phyloP scores from a whole-genome alignment of 2,888 invertebrate genomes.

The Xestia sexstrigata region DNA sequence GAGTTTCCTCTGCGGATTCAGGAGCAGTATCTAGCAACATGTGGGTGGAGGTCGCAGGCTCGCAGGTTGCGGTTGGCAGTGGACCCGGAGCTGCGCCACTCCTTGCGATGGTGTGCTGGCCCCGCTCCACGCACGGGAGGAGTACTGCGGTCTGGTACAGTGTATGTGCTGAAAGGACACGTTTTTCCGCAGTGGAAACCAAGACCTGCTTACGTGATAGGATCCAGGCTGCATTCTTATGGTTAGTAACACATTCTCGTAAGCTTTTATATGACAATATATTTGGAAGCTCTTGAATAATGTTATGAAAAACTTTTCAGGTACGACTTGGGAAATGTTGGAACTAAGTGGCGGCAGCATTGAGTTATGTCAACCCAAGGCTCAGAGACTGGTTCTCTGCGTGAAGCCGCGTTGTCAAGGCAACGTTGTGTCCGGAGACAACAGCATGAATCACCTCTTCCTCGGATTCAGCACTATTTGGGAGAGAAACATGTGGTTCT shows the following conservation, averaged over 20 bases:
- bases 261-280: not conserved
- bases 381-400: constrained; percentile 85
- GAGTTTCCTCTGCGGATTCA: constrained; percentile 92
- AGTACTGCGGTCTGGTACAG: constrained; percentile 85
- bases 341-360: constrained; percentile 86
- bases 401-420: constrained; percentile 85
- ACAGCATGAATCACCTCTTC: constrained; percentile 89
- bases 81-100: constrained; percentile 92
- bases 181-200: constrained; percentile 93
- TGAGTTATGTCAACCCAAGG: constrained; percentile 85
- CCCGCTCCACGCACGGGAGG: constrained; percentile 88
- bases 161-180: constrained; percentile 92
- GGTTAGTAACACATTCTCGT: constrained; percentile 74
- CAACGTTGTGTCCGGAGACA: constrained; percentile 78
- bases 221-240: constrained; percentile 91
- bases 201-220: constrained; percentile 91
- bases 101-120: constrained; percentile 91
- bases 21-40: constrained; percentile 90
- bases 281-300: constrained; percentile 4
- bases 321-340: constrained; percentile 83
- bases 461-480: constrained; percentile 92
- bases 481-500: constrained; percentile 92
- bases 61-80: constrained; percentile 92
- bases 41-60: constrained; percentile 91
- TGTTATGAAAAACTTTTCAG: constrained; percentile 70